These are phyloP conservation scores for Potorous gilbertii DNA, from an alignment of 2,797 vertebrate genomes.

Conservation along the genomic window DNA sequence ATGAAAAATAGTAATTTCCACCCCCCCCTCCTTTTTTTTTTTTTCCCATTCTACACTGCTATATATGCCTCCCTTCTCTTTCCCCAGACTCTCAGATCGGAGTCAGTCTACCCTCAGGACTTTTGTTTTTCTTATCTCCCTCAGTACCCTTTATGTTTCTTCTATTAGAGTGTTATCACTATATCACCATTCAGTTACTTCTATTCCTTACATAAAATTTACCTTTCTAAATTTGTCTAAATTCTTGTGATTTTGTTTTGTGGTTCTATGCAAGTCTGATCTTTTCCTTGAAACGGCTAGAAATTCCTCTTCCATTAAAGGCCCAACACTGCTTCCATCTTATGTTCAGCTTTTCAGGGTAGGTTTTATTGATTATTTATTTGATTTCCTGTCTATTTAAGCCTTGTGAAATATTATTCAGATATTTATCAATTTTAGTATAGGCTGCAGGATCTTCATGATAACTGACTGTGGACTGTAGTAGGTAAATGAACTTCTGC, in stretches of 20 bases:
- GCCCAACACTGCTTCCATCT: not conserved
- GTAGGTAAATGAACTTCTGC: not conserved
- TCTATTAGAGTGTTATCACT: not conserved
- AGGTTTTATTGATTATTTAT: not conserved
- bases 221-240: not conserved
- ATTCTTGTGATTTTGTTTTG: not conserved
- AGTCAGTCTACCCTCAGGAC: not conserved
- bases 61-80: not conserved
- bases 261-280: not conserved
- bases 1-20: not conserved
- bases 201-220: not conserved
- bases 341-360: not conserved
- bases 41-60: not conserved
- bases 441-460: not conserved
- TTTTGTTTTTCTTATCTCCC: not conserved
- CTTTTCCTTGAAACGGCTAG: too few species aligned
- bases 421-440: not conserved
- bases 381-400: not conserved
- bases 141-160: too few species aligned
- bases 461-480: not conserved
- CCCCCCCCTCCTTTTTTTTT: too few species aligned
- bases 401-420: not conserved
- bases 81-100: not conserved
- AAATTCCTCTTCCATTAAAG: not conserved
- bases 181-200: not conserved